phyloP scores from a whole-genome alignment of 2,888 invertebrate genomes.

The Brenthis ino region DNA sequence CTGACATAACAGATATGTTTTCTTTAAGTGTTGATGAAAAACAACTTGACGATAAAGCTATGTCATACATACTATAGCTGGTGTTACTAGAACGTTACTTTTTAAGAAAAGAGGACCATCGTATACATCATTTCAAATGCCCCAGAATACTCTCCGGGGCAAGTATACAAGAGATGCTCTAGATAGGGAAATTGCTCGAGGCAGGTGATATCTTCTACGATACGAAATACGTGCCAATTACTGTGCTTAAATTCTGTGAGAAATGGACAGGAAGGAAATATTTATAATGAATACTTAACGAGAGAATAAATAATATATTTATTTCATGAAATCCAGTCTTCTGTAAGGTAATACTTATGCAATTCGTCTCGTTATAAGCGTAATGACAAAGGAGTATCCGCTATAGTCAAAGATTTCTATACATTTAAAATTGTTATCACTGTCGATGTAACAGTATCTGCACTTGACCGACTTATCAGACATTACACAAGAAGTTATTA shows the following conservation, averaged over 20 bases:
- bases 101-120: neutral
- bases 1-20: too few species aligned
- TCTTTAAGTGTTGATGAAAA: too few species aligned
- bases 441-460: slow-evolving; percentile 7
- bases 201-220: slow-evolving; percentile 18
- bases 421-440: too few species aligned
- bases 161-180: slow-evolving; percentile 21
- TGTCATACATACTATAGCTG: too few species aligned
- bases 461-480: slow-evolving; percentile 26
- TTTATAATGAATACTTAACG: neutral
- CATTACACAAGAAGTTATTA: neutral
- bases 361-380: too few species aligned
- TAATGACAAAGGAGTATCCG: too few species aligned
- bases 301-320: slow-evolving; percentile 2
- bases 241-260: slow-evolving; percentile 3
- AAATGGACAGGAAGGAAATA: slow-evolving; percentile 1
- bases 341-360: too few species aligned
- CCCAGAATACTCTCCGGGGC: slow-evolving; percentile 18
- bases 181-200: slow-evolving; percentile 20
- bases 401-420: too few species aligned
- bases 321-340: too few species aligned
- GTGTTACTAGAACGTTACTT: neutral
- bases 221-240: slow-evolving; percentile 17
- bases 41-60: too few species aligned
- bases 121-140: slow-evolving; percentile 13